Evolutionary conservation across 2,113 vertebrate genomes (phyloP), one percentile per base, ranked within the genome.

Genomic region (Tachycineta bicolor): DNA sequence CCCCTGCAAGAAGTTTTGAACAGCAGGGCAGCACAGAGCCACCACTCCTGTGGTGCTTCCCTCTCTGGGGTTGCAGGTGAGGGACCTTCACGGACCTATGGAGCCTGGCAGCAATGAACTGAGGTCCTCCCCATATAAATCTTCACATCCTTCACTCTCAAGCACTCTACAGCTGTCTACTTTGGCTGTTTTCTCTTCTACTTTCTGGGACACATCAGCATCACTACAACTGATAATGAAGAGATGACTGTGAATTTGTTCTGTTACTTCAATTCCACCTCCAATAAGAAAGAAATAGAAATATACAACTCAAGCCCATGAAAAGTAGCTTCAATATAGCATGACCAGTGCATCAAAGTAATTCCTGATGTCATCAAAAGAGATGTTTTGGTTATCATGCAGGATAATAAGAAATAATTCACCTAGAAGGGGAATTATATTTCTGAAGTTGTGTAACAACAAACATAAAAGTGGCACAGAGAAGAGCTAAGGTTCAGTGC

Each of bases 11-110:
- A 59, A 11, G 5, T 16, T 76, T 10, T 74, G 69, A 52, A 37
- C 41, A 65, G 12, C n/a, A 56, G 7, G 21, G 23, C 11, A 89
- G 15, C 21, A 28, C 8, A 11, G 5, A 73, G 11, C 5, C 63
- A 37, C 8, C 7, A 41, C 2, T 3, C 1, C 1, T 2, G 10
- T 10, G 8, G 24, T 33, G 12, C 4, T 63, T 0, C 0, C 3
- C 8, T 21, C n/a, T 4, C 22, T 17, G 22, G 10, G 2, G 6
- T 17, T 26, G 17, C 8, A 2, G 28, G 3, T 71, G 58, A 12
- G 9, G 10, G 21, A 28, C 4, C 21, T 34, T 68, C 34, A 37
- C 5, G 12, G 47, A 52, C 25, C 15, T 41, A 14, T 12, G 4
- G 33, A 55, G 7, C 33, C 70, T 29, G 63, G 29, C 24, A 58